Evolutionary conservation across 2,797 vertebrate genomes (phyloP), one percentile per base, ranked within the genome.

Genomic region (Tympanoctomys barrerae): DNA sequence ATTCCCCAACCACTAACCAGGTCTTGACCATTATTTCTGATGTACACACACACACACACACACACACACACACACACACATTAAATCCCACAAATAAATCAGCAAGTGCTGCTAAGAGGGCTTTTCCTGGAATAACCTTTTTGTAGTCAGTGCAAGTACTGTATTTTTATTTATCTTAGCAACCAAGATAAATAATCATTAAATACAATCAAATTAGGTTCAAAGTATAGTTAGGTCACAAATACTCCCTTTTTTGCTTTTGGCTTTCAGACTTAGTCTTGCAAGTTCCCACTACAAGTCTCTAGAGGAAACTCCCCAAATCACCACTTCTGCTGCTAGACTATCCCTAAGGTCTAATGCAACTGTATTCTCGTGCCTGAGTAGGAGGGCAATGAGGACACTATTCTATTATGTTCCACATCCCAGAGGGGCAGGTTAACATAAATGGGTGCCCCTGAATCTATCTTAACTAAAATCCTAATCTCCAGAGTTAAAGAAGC

Each of bases 141-240:
- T 75, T 87, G 31, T 18, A 66, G 46, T 54, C 28, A 49, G 73
- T 18, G 31, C 82, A 96, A 95, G 94, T 92, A 77, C 89, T 9
- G 26, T 77, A 77, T 94, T 89, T 94, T 91, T 92, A 92, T 93
- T 91, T 96, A 81, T 90, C 97, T 95, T 92, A 95, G 95, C 95
- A 96, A 94, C 82, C 61, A 92, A 80, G 87, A 91, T 75, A 71
- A 91, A 94, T 87, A 36, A 39, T 81, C 78, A 91, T 91, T 80
- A 90, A 62, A 96, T 94, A 93, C 81, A 94, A 88, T 87, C 42
- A 66, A 83, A 92, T 62, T 95, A 89, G 59, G 89, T 71, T 46
- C 49, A 92, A 90, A 90, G 91, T 83, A 86, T 90, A 75, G 68
- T 86, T 81, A 91, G 82, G 57, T 93, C 90, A 92, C 68, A 49